phyloP scores from a whole-genome alignment of 2,888 invertebrate species.

The Heliconius cydno region DNA sequence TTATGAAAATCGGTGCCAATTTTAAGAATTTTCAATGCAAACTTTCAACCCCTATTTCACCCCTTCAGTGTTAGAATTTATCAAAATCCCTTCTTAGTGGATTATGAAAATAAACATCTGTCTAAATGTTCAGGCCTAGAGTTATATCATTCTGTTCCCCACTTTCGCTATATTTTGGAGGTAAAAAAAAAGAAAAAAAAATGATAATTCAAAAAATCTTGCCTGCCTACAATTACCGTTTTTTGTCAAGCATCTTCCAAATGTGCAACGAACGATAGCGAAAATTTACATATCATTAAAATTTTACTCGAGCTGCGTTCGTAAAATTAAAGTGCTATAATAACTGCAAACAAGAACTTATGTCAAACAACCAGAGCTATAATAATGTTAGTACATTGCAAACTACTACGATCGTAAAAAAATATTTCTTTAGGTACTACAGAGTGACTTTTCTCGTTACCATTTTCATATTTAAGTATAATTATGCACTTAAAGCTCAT shows the following conservation, averaged over 20 bases:
- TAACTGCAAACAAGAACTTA: constrained; percentile 26
- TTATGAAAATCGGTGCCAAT: no score
- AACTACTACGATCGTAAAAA: constrained; percentile 38
- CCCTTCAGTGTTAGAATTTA: no score
- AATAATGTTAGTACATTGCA: constrained; percentile 22
- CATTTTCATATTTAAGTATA: constrained; percentile 31
- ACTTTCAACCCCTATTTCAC: no score
- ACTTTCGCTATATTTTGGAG: no score
- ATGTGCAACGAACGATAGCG: neutral
- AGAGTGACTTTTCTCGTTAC: constrained; percentile 28
- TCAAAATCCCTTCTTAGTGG: no score
- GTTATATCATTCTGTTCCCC: no score
- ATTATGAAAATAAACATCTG: no score
- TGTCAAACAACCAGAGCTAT: constrained; percentile 2
- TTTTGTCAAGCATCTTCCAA: neutral
- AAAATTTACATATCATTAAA: neutral
- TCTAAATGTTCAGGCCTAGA: no score
- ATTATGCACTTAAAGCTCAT: constrained; percentile 34
- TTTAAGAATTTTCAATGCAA: no score
- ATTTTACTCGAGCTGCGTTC: neutral
- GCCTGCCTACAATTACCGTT: no score
- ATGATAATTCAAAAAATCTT: no score
- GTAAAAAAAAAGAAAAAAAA: no score
- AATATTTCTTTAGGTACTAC: constrained; percentile 12
- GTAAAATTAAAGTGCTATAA: constrained; percentile 2